These are phyloP conservation scores for Himantopus leucocephalus DNA, from an alignment of 2,113 vertebrate species.

Conservation along the genomic window DNA sequence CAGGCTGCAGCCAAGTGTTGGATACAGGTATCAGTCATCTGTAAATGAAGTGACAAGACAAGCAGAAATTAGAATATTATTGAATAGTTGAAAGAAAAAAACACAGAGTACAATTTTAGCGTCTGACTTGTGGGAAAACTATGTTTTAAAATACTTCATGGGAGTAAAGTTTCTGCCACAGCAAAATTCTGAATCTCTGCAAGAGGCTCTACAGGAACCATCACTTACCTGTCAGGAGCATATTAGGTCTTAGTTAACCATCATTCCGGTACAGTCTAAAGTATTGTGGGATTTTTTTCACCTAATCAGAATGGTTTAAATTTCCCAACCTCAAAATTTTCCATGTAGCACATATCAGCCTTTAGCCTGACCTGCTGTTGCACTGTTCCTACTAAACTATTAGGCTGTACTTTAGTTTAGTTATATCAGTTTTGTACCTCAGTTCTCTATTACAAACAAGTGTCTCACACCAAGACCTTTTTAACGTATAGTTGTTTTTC, in stretches of 20 bases:
- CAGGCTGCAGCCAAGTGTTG: constrained; percentile 77
- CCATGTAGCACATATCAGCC: not conserved
- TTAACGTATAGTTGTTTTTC: not conserved
- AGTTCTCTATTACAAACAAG: not conserved
- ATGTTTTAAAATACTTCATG: not conserved
- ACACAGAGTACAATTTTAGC: not conserved
- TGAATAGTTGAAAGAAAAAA: not conserved
- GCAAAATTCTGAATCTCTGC: not conserved
- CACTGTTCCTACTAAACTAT: not conserved
- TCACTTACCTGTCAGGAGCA: not conserved
- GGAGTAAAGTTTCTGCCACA: not conserved
- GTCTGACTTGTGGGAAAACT: not conserved
- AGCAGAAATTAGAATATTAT: not conserved
- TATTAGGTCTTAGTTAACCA: not conserved
- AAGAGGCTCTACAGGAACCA: not conserved
- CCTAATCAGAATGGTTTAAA: not conserved
- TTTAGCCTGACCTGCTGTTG: not conserved
- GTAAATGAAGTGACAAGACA: not conserved
- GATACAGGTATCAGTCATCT: constrained; percentile 80
- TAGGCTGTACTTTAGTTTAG: not conserved
- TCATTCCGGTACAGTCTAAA: not conserved
- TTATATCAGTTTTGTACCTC: not conserved
- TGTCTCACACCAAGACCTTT: not conserved
- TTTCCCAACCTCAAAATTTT: not conserved
- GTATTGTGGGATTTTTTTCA: not conserved